Percentiles rank a stretch among this genome's conserved stretches.
Conservation (phyloP, 1,140 invertebrate species). For the Lepidurus arcticus region DNA sequence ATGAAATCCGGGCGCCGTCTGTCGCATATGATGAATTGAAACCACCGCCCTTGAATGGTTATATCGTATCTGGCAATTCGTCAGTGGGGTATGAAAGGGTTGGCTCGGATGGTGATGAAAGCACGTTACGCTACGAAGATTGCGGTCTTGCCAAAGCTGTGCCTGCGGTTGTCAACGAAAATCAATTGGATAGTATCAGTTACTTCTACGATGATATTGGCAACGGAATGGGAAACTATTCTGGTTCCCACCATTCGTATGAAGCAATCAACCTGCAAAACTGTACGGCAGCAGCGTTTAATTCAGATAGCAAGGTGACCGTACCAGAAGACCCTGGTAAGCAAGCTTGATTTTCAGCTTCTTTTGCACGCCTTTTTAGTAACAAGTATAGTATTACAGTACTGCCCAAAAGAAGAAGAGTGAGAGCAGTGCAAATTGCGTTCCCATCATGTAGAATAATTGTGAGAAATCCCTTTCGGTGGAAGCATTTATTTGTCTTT, state of each 20-base stretch:
- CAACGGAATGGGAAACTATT: constrained; percentile 34
- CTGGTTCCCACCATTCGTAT: constrained; percentile 38
- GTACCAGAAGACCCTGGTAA: constrained; percentile 33
- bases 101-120: constrained; percentile 27
- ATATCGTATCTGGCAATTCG: constrained; percentile 32
- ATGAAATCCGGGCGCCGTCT: constrained; percentile 38
- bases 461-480: too few relatives aligned
- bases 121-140: constrained; percentile 36
- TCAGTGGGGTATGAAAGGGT: constrained; percentile 31
- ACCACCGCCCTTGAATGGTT: constrained; percentile 34
- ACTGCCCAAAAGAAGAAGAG: background rate
- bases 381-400: constrained; percentile 32
- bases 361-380: background rate
- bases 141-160: constrained; percentile 36
- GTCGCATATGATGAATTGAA: constrained; percentile 39
- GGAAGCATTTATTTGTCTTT: too few relatives aligned
- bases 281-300: constrained; percentile 26
- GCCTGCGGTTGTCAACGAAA: constrained; percentile 38
- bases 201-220: constrained; percentile 40
- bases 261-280: constrained; percentile 39
- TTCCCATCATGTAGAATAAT: too few relatives aligned
- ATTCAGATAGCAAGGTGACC: background rate
- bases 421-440: too few relatives aligned
- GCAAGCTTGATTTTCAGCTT: background rate
- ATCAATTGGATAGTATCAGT: constrained; percentile 39